phyloP scores from a whole-genome alignment of 37 sponge, comb jelly and placozoan genomes.

The Aplysina aerophoba region DNA sequence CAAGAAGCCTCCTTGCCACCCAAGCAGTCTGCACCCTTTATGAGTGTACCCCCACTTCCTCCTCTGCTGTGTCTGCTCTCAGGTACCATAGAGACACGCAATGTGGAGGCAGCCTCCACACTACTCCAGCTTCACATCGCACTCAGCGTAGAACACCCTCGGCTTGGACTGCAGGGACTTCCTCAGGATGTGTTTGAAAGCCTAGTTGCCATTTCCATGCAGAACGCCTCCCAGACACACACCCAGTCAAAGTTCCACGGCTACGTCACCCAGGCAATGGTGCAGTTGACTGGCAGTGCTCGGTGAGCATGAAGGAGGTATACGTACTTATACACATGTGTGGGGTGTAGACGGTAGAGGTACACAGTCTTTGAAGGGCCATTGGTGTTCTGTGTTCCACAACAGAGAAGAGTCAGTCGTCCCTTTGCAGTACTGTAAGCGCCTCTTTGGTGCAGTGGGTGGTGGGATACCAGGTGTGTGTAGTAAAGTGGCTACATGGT shows the following conservation, averaged over 20 bases:
- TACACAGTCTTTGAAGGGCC: too few relatives aligned
- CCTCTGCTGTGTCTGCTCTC: not conserved
- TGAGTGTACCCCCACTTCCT: not conserved
- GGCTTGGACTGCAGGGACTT: conserved; percentile 16
- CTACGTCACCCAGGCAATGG: not conserved
- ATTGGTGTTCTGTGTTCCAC: too few relatives aligned
- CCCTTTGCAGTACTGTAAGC: too few relatives aligned
- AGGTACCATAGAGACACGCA: not conserved
- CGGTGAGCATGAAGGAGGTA: conserved; percentile 2
- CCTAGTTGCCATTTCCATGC: conserved; percentile 7
- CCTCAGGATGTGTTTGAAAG: not conserved
- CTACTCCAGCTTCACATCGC: conserved; percentile 40
- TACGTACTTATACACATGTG: too few relatives aligned
- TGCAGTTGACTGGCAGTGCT: conserved; percentile 16
- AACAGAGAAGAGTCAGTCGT: too few relatives aligned
- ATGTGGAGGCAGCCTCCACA: not conserved
- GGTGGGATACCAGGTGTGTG: too few relatives aligned
- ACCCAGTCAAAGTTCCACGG: conserved; percentile 22
- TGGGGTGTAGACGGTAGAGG: too few relatives aligned
- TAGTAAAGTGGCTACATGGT: too few relatives aligned
- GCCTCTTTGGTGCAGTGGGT: too few relatives aligned
- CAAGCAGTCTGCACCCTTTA: too few relatives aligned
- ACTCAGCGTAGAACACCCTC: conserved; percentile 29
- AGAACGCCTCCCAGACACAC: not conserved
- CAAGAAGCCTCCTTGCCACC: too few relatives aligned